Conservation (phyloP, 1,140 invertebrate genomes). For the Centruroides sculpturatus region DNA sequence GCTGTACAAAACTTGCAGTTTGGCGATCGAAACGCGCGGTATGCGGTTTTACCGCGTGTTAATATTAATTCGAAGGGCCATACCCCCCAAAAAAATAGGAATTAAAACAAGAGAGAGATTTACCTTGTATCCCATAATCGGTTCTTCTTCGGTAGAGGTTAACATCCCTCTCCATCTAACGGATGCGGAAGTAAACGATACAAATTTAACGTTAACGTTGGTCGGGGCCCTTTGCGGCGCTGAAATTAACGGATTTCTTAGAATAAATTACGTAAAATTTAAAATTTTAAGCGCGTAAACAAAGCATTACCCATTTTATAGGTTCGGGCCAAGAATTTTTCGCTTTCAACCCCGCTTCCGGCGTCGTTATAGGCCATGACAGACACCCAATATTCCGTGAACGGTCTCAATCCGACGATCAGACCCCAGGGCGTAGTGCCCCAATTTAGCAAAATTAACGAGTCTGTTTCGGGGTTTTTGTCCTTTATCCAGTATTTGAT, state of each 20-base stretch:
- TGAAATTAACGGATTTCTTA: constrained; percentile 5
- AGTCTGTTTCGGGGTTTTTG: constrained; percentile 51
- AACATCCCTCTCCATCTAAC: constrained; percentile 87
- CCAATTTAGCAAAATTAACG: constrained; percentile 71
- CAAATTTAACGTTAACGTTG: constrained; percentile 62
- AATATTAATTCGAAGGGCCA: background rate
- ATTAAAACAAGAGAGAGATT: background rate
- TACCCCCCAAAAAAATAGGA: background rate
- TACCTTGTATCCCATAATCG: constrained; percentile 81
- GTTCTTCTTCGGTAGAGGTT: constrained; percentile 78
- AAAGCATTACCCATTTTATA: constrained; percentile 15
- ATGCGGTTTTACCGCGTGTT: background rate
- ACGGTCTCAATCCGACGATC: constrained; percentile 78
- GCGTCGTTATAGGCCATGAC: constrained; percentile 92
- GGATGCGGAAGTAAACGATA: constrained; percentile 70
- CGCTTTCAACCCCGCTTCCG: constrained; percentile 85
- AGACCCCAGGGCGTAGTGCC: constrained; percentile 64
- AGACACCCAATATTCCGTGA: constrained; percentile 82
- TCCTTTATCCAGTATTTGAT: constrained; percentile 77
- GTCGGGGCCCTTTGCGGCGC: constrained; percentile 85
- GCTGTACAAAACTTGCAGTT: background rate
- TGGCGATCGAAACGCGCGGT: background rate
- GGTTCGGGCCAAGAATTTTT: constrained; percentile 51
- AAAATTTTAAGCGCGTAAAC: background rate
- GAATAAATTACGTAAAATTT: background rate